phyloP scores from a whole-genome alignment of 2,113 vertebrate species.

The Sylvia atricapilla region DNA sequence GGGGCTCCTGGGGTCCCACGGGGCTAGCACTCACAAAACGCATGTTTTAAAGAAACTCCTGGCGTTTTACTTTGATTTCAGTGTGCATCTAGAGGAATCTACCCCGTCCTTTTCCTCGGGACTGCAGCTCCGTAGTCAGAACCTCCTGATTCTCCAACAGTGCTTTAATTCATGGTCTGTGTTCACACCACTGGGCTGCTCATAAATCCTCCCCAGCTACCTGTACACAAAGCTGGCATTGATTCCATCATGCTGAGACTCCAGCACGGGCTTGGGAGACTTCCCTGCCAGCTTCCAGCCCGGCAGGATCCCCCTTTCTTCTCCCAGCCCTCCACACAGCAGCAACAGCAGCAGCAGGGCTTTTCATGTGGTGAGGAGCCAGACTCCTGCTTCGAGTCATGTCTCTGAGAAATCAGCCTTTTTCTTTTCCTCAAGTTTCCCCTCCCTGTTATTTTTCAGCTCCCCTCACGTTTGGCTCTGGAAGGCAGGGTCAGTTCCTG shows the following conservation, averaged over 20 bases:
- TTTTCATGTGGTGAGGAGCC: constrained; percentile 23
- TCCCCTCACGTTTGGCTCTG: not conserved
- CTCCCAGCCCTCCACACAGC: not conserved
- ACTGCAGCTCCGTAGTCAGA: not conserved
- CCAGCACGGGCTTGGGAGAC: not conserved
- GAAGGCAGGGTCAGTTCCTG: not conserved
- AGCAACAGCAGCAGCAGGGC: not conserved
- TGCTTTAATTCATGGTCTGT: not conserved
- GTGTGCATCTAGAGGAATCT: not conserved
- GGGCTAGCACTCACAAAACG: not conserved
- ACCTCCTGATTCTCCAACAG: not conserved
- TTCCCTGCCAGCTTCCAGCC: constrained; percentile 9
- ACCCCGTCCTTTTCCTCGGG: not conserved
- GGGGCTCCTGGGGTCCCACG: not conserved
- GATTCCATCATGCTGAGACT: not conserved
- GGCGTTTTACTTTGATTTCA: not conserved
- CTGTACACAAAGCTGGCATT: constrained; percentile 40
- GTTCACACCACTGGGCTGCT: not conserved
- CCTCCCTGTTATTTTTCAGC: not conserved
- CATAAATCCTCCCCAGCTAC: constrained; percentile 50
- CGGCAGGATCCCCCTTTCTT: not conserved
- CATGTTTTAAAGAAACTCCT: not conserved
- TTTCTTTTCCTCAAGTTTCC: not conserved
- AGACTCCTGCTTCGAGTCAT: not conserved
- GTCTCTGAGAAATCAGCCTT: not conserved